These are phyloP conservation scores for Dryococelus australis DNA, from an alignment of 2,888 invertebrate species.

Conservation along the genomic window DNA sequence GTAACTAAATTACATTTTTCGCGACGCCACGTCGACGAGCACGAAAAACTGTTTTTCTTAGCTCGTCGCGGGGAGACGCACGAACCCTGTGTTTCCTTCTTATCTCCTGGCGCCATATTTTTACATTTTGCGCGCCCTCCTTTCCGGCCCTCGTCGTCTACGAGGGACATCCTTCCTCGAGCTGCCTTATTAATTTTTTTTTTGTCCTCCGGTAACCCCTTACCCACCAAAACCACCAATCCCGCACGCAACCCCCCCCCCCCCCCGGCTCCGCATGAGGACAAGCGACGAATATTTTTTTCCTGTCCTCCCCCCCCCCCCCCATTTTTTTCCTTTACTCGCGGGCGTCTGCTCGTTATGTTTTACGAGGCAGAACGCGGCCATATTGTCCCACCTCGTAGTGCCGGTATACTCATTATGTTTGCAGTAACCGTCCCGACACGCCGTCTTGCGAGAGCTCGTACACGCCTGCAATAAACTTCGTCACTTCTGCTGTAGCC, in stretches of 20 bases:
- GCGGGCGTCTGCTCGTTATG: neutral
- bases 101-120: neutral
- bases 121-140: neutral
- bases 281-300: too few species aligned
- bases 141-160: too few species aligned
- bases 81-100: neutral
- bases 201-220: neutral
- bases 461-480: too few species aligned
- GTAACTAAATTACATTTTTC: too few species aligned
- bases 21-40: too few species aligned
- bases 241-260: too few species aligned
- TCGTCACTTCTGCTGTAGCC: too few species aligned
- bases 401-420: neutral
- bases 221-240: neutral
- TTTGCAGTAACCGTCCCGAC: neutral
- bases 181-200: conserved; percentile 3
- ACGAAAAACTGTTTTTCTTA: too few species aligned
- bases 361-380: conserved; percentile 9
- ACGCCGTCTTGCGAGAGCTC: neutral
- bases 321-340: neutral
- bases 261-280: too few species aligned
- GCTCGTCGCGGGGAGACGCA: too few species aligned
- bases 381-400: neutral
- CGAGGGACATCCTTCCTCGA: neutral
- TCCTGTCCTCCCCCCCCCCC: too few species aligned